A percentile compares a stretch with the other conserved stretches of the same genome.
Conservation (phyloP, 1,140 invertebrate genomes). For the Hylaeus volcanicus region DNA sequence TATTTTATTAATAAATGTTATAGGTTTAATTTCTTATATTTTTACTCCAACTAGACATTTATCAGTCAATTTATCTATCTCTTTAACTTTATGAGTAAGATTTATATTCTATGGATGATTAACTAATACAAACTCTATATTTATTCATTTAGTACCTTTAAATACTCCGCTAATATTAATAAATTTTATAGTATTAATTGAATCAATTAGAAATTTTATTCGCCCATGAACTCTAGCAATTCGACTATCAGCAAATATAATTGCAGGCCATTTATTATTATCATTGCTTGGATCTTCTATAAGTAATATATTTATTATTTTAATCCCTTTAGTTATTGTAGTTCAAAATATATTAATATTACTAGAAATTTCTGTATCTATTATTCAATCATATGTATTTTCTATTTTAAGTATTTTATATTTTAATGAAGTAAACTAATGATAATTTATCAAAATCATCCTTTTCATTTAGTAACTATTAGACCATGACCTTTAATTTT, state of each 20-base stretch:
- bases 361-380: slow-evolving; percentile 78
- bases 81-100: neutral
- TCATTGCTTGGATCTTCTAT: slow-evolving; percentile 77
- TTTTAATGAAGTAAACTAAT: neutral
- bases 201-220: slow-evolving; percentile 78
- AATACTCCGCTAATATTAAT: slow-evolving; percentile 60
- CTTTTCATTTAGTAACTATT: neutral
- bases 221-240: neutral
- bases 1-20: neutral
- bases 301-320: neutral
- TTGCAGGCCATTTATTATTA: slow-evolving; percentile 84
- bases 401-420: neutral
- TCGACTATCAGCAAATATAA: neutral
- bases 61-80: neutral
- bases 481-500: slow-evolving; percentile 83
- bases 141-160: slow-evolving; percentile 75
- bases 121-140: slow-evolving; percentile 68
- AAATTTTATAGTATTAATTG: slow-evolving; percentile 75
- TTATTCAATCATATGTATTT: slow-evolving; percentile 11
- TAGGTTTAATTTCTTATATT: neutral
- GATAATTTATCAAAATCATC: neutral
- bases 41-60: neutral
- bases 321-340: slow-evolving; percentile 58
- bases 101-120: neutral
- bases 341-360: slow-evolving; percentile 82